Evolutionary conservation across 2,888 invertebrate species (phyloP).

Genomic region (Andrena fulva): DNA sequence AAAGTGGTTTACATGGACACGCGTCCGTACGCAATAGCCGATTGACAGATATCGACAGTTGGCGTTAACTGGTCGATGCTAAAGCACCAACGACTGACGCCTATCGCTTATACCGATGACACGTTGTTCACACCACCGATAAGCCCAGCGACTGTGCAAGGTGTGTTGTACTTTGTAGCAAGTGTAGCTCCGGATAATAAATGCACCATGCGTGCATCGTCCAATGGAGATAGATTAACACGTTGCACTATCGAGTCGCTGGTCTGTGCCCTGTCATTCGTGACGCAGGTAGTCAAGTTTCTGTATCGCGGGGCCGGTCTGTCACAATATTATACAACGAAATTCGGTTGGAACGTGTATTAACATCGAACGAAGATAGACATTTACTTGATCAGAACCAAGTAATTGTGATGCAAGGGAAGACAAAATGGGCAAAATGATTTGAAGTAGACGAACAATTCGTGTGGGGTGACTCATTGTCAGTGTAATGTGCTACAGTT

Average conservation of each 20-base stretch:
- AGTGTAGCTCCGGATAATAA: conserved; percentile 4
- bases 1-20: conserved; percentile 50
- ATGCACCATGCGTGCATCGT: not conserved
- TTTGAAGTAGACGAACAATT: too few relatives aligned
- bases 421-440: too few relatives aligned
- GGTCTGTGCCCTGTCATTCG: too few relatives aligned
- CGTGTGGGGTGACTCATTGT: too few relatives aligned
- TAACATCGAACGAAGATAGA: too few relatives aligned
- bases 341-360: too few relatives aligned
- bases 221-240: not conserved
- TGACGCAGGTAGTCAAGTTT: too few relatives aligned
- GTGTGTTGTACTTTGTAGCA: conserved; percentile 48
- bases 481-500: too few relatives aligned
- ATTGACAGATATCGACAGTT: conserved; percentile 72
- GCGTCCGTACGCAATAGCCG: conserved; percentile 54
- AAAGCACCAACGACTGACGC: conserved; percentile 62
- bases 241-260: not conserved
- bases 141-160: conserved; percentile 41
- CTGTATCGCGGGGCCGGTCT: too few relatives aligned
- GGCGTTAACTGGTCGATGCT: conserved; percentile 65
- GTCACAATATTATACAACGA: too few relatives aligned
- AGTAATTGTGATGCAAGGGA: too few relatives aligned
- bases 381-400: not conserved
- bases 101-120: conserved; percentile 65
- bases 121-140: conserved; percentile 60